Percentiles rank a stretch among this genome's conserved stretches.
Conservation (phyloP, 2,797 vertebrate species). For the Characodon lateralis region DNA sequence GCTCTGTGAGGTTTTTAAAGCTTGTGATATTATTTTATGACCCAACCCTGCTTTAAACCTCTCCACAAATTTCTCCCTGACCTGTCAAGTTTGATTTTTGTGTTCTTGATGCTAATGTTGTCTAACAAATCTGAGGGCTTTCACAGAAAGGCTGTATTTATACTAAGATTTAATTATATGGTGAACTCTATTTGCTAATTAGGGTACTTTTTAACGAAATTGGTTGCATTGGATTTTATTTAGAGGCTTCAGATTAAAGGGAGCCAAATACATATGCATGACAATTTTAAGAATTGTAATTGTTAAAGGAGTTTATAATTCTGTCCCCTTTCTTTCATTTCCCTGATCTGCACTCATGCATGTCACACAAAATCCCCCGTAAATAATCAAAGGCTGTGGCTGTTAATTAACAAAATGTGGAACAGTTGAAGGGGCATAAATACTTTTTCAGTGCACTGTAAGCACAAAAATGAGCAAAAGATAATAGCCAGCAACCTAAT, state of each 20-base stretch:
- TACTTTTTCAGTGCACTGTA: not conserved
- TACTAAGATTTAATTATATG: not conserved
- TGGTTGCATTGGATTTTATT: not conserved
- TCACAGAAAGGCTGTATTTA: no score
- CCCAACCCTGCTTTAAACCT: no score
- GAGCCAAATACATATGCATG: not conserved
- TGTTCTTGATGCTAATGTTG: no score
- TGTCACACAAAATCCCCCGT: not conserved
- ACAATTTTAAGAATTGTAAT: not conserved
- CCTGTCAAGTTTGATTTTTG: no score
- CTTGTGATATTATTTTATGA: no score
- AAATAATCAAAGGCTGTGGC: not conserved
- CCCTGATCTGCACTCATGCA: not conserved
- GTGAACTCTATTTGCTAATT: not conserved
- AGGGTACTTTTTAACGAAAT: not conserved
- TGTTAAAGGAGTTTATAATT: not conserved
- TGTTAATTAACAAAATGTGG: not conserved
- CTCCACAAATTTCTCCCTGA: no score
- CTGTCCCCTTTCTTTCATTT: not conserved
- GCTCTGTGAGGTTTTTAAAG: no score
- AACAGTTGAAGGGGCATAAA: not conserved
- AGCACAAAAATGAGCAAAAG: not conserved
- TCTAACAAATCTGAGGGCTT: no score
- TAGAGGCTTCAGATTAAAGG: not conserved
- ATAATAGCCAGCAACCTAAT: not conserved